phyloP scores from a whole-genome alignment of 2,888 invertebrate genomes.

The Ashinkailepas kermadecensis region DNA sequence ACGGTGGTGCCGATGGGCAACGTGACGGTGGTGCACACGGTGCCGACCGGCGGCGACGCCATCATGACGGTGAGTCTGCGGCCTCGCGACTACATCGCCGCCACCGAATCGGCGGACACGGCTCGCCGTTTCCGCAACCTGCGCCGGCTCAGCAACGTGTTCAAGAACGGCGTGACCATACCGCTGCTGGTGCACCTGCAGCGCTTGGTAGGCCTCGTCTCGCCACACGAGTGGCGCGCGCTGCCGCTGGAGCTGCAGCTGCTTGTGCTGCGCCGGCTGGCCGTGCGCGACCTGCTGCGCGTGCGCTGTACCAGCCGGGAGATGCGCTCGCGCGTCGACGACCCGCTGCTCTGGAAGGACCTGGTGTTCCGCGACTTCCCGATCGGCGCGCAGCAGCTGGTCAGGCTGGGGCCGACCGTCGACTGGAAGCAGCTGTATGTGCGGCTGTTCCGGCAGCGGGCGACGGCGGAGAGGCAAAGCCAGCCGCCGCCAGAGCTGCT shows the following conservation, averaged over 20 bases:
- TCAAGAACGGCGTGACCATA: conserved; percentile 7
- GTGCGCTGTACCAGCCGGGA: neutral
- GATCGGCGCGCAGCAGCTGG: neutral
- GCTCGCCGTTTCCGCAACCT: conserved; percentile 7
- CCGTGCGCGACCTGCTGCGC: neutral
- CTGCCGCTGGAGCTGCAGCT: conserved; percentile 21
- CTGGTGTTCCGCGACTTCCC: conserved; percentile 12
- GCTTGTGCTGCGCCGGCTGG: neutral
- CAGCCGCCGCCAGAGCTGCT: neutral
- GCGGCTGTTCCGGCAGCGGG: conserved; percentile 5
- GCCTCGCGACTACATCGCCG: neutral
- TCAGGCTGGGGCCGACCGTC: neutral
- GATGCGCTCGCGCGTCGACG: conserved; percentile 13
- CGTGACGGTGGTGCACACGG: conserved; percentile 8
- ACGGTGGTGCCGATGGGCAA: neutral
- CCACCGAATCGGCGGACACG: neutral
- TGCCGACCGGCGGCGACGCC: neutral
- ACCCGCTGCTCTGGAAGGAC: conserved; percentile 17
- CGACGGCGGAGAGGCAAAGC: neutral
- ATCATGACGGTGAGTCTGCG: neutral
- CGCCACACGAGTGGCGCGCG: conserved; percentile 17
- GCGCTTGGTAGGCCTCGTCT: neutral
- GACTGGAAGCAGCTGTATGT: conserved; percentile 7
- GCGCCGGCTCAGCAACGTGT: neutral
- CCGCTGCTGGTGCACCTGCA: conserved; percentile 13